A percentile compares a stretch with the other conserved stretches of the same genome.
Conservation (phyloP, 2,797 vertebrate species). For the Rhadinocentrus ornatus region DNA sequence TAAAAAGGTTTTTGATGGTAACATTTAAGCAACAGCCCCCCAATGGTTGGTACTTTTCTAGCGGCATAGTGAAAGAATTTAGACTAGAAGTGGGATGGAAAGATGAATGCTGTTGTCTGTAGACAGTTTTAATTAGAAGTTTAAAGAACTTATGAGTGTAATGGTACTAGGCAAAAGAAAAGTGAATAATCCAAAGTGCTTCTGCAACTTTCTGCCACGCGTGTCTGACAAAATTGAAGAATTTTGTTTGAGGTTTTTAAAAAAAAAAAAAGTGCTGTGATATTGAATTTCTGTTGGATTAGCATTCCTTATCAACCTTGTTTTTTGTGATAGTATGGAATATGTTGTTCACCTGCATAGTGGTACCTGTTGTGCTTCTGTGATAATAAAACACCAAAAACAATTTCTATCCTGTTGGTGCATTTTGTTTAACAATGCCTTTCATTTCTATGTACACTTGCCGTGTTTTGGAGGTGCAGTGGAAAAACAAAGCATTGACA, state of each 20-base stretch:
- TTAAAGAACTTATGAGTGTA: constrained; percentile 39
- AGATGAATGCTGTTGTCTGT: constrained; percentile 52
- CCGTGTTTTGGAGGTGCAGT: neutral
- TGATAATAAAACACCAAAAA: constrained; percentile 82
- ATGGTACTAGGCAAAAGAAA: constrained; percentile 66
- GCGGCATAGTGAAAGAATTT: constrained; percentile 50
- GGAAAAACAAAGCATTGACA: constrained; percentile 31
- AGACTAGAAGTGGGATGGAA: constrained; percentile 41
- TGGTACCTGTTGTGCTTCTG: constrained; percentile 85
- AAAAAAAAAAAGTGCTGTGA: constrained; percentile 62
- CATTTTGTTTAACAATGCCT: neutral
- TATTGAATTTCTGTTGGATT: constrained; percentile 53
- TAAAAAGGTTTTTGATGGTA: constrained; percentile 33
- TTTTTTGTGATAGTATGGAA: constrained; percentile 57
- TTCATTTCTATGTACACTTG: neutral
- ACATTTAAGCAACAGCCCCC: constrained; percentile 59
- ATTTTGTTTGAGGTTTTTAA: constrained; percentile 53
- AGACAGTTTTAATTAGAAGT: constrained; percentile 35
- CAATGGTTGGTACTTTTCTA: constrained; percentile 71
- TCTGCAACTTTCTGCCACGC: constrained; percentile 69
- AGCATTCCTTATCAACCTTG: constrained; percentile 71
- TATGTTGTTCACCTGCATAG: constrained; percentile 80
- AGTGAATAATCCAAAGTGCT: constrained; percentile 75
- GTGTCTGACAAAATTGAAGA: constrained; percentile 66
- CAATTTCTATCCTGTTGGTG: neutral